A percentile compares a stretch with the other conserved stretches of the same genome.
Evolutionary conservation across 2,797 vertebrate species (phyloP).

Genomic region (Martes flavigula): DNA sequence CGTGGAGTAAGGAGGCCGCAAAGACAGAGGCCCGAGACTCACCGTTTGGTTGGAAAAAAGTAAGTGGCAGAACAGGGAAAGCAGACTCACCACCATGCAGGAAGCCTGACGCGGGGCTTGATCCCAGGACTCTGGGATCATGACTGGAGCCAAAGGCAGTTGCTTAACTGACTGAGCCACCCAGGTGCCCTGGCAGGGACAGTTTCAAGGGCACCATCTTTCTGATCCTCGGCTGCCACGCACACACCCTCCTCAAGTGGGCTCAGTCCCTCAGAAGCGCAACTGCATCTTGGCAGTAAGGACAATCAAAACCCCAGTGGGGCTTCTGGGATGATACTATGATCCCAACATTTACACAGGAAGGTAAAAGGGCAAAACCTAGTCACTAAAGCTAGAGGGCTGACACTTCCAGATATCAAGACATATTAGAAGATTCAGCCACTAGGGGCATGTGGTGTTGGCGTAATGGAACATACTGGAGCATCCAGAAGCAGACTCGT

Average conservation of each 20-base stretch:
- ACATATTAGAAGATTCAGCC: neutral
- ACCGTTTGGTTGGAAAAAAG: neutral
- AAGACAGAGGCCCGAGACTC: neutral
- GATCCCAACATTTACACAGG: neutral
- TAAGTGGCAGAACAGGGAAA: neutral
- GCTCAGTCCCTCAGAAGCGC: neutral
- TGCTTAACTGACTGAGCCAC: too few species aligned
- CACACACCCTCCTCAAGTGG: neutral
- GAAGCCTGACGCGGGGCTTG: too few species aligned
- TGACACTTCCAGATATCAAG: neutral
- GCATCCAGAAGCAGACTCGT: neutral
- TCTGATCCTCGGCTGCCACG: neutral
- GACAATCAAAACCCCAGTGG: neutral
- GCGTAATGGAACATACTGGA: neutral
- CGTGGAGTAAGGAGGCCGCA: neutral
- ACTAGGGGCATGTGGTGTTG: neutral
- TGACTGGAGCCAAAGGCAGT: too few species aligned
- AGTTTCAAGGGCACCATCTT: neutral
- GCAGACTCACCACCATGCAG: too few species aligned
- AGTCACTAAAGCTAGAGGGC: neutral
- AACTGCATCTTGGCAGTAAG: neutral
- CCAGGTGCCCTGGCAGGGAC: too few species aligned
- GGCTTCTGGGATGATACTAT: neutral
- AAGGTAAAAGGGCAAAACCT: neutral
- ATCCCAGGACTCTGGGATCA: too few species aligned